Evolutionary conservation across 2,888 invertebrate species (phyloP).

Genomic region (Drosophila greeni): DNA sequence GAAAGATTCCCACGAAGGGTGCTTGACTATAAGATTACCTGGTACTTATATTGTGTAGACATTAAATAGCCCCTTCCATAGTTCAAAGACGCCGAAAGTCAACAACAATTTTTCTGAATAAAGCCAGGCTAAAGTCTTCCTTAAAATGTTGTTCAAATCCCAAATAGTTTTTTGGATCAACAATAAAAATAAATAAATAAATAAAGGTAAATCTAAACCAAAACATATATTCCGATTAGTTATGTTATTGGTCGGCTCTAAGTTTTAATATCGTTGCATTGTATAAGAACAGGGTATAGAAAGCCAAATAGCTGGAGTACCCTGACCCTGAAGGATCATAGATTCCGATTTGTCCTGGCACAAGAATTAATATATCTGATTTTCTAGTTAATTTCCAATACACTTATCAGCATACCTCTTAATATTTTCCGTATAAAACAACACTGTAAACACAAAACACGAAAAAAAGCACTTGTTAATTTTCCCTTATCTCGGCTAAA

Average conservation of each 20-base stretch:
- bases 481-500: constrained; percentile 7
- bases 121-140: too few relatives aligned
- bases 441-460: too few relatives aligned
- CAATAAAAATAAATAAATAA: background rate
- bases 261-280: background rate
- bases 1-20: background rate
- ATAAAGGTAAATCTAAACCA: background rate
- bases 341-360: background rate
- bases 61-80: background rate
- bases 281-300: background rate
- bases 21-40: background rate
- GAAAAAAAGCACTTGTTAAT: background rate
- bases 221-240: background rate
- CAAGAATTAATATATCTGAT: constrained; percentile 3
- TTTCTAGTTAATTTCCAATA: background rate
- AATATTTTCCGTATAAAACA: background rate
- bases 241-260: background rate
- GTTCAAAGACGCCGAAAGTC: too few relatives aligned
- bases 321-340: background rate
- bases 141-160: too few relatives aligned
- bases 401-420: constrained; percentile 1
- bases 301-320: background rate
- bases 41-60: background rate
- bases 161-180: background rate
- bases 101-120: too few relatives aligned